A percentile compares a stretch with the other conserved stretches of the same genome.
These are phyloP conservation scores for Papilio polyxenes DNA, from an alignment of 1,140 invertebrate species.

Conservation along the genomic window DNA sequence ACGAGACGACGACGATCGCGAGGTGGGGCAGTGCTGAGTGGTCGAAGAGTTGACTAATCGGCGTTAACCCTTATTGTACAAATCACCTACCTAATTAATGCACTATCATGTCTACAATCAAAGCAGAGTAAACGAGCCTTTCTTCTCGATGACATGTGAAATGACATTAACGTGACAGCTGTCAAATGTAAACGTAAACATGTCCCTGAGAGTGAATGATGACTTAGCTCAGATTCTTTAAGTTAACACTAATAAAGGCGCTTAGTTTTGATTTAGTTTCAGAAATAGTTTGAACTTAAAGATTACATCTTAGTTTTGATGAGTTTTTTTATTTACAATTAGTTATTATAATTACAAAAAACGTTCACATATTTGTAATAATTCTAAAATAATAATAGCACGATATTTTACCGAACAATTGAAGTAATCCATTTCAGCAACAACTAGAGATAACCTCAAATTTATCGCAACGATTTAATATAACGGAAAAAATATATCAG, in stretches of 20 bases:
- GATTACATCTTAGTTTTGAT: too few relatives aligned
- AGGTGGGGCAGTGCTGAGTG: neutral
- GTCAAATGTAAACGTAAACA: neutral
- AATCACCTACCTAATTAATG: conserved; percentile 1
- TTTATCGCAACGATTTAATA: neutral
- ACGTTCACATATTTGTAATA: too few relatives aligned
- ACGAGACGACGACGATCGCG: neutral
- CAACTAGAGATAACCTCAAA: neutral
- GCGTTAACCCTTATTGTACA: neutral
- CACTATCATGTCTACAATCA: neutral
- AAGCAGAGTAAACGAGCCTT: neutral
- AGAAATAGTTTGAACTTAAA: too few relatives aligned
- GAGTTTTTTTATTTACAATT: too few relatives aligned
- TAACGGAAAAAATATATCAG: neutral
- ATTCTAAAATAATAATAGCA: too few relatives aligned
- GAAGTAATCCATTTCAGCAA: neutral
- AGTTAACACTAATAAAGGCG: too few relatives aligned
- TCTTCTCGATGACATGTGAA: neutral
- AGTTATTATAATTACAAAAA: too few relatives aligned
- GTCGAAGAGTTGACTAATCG: too few relatives aligned
- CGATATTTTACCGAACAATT: neutral
- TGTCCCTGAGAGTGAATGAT: neutral
- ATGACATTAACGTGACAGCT: neutral
- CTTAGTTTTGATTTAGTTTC: too few relatives aligned
- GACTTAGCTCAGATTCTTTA: neutral